A percentile compares a stretch with the other conserved stretches of the same genome.
Conservation (phyloP, 2,113 vertebrate genomes). For the Nettapus auritus region DNA sequence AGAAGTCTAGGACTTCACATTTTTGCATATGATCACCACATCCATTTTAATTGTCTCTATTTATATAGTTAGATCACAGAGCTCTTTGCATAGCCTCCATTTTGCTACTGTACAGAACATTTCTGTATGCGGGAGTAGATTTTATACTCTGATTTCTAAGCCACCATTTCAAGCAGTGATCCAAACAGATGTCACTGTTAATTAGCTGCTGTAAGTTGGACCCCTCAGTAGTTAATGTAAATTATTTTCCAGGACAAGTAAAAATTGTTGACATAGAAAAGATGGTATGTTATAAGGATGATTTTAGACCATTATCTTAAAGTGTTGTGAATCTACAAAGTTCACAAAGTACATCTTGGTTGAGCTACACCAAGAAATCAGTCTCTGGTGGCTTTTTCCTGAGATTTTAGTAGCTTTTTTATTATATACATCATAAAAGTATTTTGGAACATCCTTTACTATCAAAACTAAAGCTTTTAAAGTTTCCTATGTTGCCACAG, state of each 20-base stretch:
- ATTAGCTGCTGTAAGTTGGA: background rate
- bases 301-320: background rate
- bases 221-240: background rate
- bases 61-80: background rate
- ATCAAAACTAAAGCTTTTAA: constrained; percentile 51
- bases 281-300: background rate
- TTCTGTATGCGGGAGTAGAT: background rate
- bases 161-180: background rate
- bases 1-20: background rate
- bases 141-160: background rate
- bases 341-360: background rate
- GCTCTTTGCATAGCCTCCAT: background rate
- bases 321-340: background rate
- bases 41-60: background rate
- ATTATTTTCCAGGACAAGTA: background rate
- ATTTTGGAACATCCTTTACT: constrained; percentile 26
- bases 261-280: background rate
- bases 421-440: constrained; percentile 2
- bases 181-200: background rate
- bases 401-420: constrained; percentile 29
- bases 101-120: background rate
- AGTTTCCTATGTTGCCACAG: constrained; percentile 12
- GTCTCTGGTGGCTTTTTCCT: background rate
- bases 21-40: background rate
- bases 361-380: background rate